These are phyloP conservation scores for Ditula angustiorana DNA, from an alignment of 2,888 invertebrate species.

Conservation along the genomic window DNA sequence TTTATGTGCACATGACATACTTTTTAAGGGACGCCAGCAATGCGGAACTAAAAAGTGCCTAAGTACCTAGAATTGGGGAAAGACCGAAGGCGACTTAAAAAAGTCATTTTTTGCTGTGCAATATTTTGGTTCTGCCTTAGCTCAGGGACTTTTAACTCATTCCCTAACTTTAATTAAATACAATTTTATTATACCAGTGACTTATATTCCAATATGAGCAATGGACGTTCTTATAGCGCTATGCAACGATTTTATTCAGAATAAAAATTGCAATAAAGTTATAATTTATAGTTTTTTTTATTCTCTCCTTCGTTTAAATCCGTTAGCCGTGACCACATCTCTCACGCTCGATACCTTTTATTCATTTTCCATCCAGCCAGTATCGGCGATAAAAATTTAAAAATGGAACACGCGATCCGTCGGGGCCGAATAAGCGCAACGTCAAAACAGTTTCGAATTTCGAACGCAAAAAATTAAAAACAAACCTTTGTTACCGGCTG, in stretches of 20 bases:
- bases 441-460: conserved; percentile 50
- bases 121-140: too few species aligned
- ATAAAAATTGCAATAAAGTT: background rate
- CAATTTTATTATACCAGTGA: too few species aligned
- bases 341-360: conserved; percentile 34
- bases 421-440: conserved; percentile 43
- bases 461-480: conserved; percentile 48
- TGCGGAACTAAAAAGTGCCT: too few species aligned
- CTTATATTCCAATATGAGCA: too few species aligned
- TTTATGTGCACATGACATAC: too few species aligned
- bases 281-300: background rate
- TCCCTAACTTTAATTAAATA: too few species aligned
- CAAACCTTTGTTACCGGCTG: conserved; percentile 44
- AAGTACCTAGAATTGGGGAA: too few species aligned
- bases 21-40: too few species aligned
- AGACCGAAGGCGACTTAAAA: too few species aligned
- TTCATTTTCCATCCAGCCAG: conserved; percentile 31
- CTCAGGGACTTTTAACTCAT: too few species aligned
- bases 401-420: conserved; percentile 44
- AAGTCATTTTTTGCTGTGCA: too few species aligned
- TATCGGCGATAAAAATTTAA: conserved; percentile 38
- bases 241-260: too few species aligned
- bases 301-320: conserved; percentile 3
- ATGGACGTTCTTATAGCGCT: background rate
- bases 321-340: conserved; percentile 27